phyloP scores from a whole-genome alignment of 1,140 invertebrate species.

The Lordiphosa mommai region DNA sequence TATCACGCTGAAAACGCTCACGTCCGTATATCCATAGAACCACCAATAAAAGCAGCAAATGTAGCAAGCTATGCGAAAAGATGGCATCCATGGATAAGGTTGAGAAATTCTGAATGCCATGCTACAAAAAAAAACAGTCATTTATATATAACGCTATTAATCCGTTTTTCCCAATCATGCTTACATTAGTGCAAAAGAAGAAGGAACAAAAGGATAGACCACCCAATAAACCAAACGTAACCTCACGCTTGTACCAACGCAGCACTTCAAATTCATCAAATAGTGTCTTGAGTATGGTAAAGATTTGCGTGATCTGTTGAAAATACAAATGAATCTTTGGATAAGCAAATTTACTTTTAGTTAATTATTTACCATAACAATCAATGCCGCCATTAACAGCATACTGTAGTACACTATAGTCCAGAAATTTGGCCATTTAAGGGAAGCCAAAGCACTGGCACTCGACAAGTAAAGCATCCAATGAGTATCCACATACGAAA shows the following conservation, averaged over 20 bases:
- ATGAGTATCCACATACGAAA: conserved; percentile 11
- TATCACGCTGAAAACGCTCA: conserved; percentile 85
- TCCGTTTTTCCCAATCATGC: neutral
- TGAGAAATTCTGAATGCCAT: conserved; percentile 38
- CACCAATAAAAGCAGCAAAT: conserved; percentile 85
- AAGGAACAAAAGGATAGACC: conserved; percentile 31
- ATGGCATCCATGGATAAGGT: conserved; percentile 81
- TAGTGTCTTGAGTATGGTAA: conserved; percentile 43
- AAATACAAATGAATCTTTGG: neutral
- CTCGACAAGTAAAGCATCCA: conserved; percentile 51
- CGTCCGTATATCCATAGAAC: conserved; percentile 89
- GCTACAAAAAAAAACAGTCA: conserved; percentile 15
- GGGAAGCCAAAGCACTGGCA: conserved; percentile 30
- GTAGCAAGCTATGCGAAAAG: conserved; percentile 86
- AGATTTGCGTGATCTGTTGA: conserved; percentile 48
- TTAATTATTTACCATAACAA: conserved; percentile 38
- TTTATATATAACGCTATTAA: neutral
- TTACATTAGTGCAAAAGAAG: conserved; percentile 59
- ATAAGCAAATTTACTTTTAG: neutral
- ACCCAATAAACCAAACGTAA: conserved; percentile 45
- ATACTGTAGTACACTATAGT: conserved; percentile 53
- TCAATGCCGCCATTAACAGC: conserved; percentile 37
- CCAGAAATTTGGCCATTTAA: conserved; percentile 49
- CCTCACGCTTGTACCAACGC: conserved; percentile 27
- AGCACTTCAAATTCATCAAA: conserved; percentile 69